Base-by-base conservation (phyloP, 2,113 vertebrate genomes). In the Muntiacus reevesi region DNA sequence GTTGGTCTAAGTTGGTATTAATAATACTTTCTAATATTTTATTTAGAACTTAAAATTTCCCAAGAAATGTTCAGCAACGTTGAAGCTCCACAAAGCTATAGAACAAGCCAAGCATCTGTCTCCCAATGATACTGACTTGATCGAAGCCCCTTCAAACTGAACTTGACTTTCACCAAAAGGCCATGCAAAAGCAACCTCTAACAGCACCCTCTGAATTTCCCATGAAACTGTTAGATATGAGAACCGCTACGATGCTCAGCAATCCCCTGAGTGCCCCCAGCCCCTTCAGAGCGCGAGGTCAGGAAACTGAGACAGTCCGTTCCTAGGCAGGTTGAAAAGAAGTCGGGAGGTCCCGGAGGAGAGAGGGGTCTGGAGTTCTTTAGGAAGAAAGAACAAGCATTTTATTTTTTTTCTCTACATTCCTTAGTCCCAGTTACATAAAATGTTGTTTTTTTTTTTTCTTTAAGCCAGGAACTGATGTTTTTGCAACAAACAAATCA, bases 271-370 rank as follows among this genome's bases (percentile, higher is more conserved):
- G 0, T 16, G 4, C n/a, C 21, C 27, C 36, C 16, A 28, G 21
- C 1, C 19, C 19, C 19, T 54, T 85, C 17, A 15, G 25, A 54
- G 2, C 6, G 0, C 43, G 25, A 52, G 11, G 5, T 45, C 21
- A 40, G 14, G 8, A 21, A 19, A 12, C 67, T 5, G 64, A 71
- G 30, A 3, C 0, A 54, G 17, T 36, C 64, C 21, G 10, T 40
- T 71, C 67, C 67, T 23, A 10, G 67, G n/a, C 19, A 71, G n/a
- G n/a, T 71, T 23, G 67, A 40, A 2, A 71, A 71, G 67, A 71
- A 36, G n/a, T n/a, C 0, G 1, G 2, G 19, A n/a, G 9, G n/a
- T 71, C 9, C 64, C 9, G 1, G 0, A 71, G n/a, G 19, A 71
- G 67, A 40, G 64, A 40, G 19, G 19, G 10, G 5, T 71, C 67